These are phyloP conservation scores for Imbricaverruca yamaguchii DNA, from an alignment of 2,888 invertebrate species.

Conservation along the genomic window DNA sequence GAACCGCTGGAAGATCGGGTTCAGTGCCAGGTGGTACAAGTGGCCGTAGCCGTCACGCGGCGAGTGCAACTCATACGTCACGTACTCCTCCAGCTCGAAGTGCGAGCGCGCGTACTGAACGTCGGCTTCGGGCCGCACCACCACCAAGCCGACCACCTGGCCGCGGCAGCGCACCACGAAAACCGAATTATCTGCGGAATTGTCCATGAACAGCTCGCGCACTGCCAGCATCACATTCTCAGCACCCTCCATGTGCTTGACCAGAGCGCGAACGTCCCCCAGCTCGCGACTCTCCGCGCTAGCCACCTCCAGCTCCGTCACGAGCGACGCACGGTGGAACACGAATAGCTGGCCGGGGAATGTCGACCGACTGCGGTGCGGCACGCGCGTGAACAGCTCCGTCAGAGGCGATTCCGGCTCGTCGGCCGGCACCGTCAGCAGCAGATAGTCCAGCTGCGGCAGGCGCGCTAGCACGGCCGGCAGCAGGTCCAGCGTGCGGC, in stretches of 20 bases:
- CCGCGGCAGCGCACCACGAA: background rate
- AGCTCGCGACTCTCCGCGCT: constrained; percentile 30
- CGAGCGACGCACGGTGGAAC: constrained; percentile 31
- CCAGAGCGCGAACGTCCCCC: constrained; percentile 28
- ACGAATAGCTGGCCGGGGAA: constrained; percentile 37
- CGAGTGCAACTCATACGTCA: constrained; percentile 34
- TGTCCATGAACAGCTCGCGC: constrained; percentile 24
- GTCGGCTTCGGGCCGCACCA: constrained; percentile 39
- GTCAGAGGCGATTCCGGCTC: constrained; percentile 49
- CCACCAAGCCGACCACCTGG: constrained; percentile 26
- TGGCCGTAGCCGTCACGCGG: constrained; percentile 40
- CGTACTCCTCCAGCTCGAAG: constrained; percentile 43
- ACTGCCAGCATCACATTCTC: constrained; percentile 33
- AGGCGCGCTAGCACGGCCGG: constrained; percentile 59
- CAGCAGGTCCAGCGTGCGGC: constrained; percentile 48
- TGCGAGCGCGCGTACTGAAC: constrained; percentile 40
- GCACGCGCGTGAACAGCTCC: constrained; percentile 42
- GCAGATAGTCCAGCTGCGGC: constrained; percentile 56
- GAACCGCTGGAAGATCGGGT: constrained; percentile 53
- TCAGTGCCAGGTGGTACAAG: constrained; percentile 47
- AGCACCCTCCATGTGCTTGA: constrained; percentile 30
- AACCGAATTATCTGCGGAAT: background rate
- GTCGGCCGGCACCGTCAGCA: constrained; percentile 51
- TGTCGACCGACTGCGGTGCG: constrained; percentile 39
- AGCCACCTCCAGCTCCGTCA: constrained; percentile 29